Percentiles rank a stretch among this genome's conserved stretches.
Conservation (phyloP, 2,113 vertebrate species). For the Colius striatus region DNA sequence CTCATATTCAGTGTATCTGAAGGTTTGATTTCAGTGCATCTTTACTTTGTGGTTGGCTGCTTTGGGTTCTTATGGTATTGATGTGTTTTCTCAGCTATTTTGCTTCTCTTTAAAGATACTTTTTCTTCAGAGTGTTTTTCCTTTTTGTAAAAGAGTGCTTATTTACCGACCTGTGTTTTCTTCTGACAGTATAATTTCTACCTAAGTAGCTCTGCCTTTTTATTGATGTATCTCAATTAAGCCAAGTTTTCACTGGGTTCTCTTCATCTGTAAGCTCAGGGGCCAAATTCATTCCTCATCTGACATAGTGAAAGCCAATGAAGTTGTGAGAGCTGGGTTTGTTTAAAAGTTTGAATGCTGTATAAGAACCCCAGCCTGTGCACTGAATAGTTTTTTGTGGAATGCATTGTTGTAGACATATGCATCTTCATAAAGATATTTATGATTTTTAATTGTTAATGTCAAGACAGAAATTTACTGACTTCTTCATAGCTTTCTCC, state of each 20-base stretch:
- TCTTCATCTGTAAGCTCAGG: not conserved
- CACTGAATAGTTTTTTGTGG: not conserved
- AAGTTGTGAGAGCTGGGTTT: not conserved
- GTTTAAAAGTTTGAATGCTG: not conserved
- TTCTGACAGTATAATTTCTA: not conserved
- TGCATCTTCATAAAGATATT: not conserved
- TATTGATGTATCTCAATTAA: not conserved
- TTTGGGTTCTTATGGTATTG: not conserved
- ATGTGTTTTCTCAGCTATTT: not conserved
- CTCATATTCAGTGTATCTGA: not conserved
- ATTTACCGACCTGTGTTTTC: not conserved
- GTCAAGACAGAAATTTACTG: not conserved
- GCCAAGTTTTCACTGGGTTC: not conserved
- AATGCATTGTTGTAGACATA: not conserved
- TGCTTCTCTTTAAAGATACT: not conserved
- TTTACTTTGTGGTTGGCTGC: not conserved
- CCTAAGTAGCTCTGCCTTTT: not conserved
- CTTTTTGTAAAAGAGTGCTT: not conserved
- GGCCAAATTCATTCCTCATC: not conserved
- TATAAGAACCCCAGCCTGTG: not conserved
- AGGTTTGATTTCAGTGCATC: not conserved
- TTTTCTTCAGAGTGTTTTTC: not conserved
- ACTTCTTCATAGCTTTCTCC: not conserved
- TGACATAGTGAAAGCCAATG: not conserved
- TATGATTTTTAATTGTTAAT: not conserved